Conservation (phyloP, 2,113 vertebrate genomes). For the Eulemur macaco region DNA sequence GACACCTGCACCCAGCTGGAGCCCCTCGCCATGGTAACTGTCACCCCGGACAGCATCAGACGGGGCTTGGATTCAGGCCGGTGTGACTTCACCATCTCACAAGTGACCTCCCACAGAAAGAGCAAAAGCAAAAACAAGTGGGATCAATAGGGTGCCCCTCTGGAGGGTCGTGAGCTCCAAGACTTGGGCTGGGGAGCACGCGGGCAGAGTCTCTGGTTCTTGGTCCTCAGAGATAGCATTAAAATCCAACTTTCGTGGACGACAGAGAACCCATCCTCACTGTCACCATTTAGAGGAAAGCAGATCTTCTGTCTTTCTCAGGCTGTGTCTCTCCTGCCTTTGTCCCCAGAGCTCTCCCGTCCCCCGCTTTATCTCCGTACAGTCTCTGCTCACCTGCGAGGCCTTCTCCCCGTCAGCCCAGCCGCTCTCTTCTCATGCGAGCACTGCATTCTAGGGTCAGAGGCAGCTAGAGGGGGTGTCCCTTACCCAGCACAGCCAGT, state of each 20-base stretch:
- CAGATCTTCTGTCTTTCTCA: neutral
- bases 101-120: neutral
- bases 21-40: neutral
- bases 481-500: too few relatives aligned
- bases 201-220: neutral
- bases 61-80: neutral
- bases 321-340: neutral
- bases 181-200: neutral
- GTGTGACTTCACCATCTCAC: too few relatives aligned
- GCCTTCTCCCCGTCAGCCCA: neutral
- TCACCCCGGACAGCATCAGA: neutral
- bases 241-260: neutral
- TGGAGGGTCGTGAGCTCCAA: too few relatives aligned
- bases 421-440: too few relatives aligned
- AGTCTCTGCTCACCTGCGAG: fast-evolving
- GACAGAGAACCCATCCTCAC: neutral
- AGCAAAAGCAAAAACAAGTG: neutral
- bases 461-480: too few relatives aligned
- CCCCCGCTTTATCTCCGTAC: neutral
- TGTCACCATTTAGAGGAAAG: fast-evolving
- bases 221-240: neutral
- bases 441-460: too few relatives aligned
- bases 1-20: neutral
- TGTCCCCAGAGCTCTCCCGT: neutral
- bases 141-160: too few relatives aligned